These are phyloP conservation scores for Sander vitreus DNA, from an alignment of 2,113 vertebrate genomes.

Conservation along the genomic window DNA sequence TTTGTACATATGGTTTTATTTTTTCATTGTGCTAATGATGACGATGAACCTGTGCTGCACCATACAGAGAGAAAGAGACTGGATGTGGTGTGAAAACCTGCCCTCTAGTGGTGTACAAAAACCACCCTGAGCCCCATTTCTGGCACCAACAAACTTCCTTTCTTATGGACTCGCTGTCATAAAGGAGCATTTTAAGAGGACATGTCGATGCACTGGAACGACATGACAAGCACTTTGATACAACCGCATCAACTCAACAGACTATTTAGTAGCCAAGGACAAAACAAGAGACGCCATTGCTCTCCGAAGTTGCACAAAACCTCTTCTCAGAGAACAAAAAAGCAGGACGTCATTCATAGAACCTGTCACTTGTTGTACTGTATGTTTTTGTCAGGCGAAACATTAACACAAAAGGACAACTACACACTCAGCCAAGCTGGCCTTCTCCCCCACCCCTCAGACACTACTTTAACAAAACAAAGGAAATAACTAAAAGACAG, in stretches of 20 bases:
- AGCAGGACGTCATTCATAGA: constrained; percentile 42
- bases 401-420: constrained; percentile 38
- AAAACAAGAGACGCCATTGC: constrained; percentile 41
- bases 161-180: constrained; percentile 17
- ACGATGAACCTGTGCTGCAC: constrained; percentile 82
- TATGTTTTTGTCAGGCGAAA: constrained; percentile 58
- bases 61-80: constrained; percentile 68
- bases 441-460: constrained; percentile 66
- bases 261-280: constrained; percentile 67
- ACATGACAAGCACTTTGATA: constrained; percentile 87
- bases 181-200: constrained; percentile 25
- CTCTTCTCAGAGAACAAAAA: constrained; percentile 50
- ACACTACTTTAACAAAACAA: constrained; percentile 55
- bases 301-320: constrained; percentile 65
- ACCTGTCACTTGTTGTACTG: constrained; percentile 61
- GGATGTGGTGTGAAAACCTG: constrained; percentile 54
- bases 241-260: constrained; percentile 60
- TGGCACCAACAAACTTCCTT: constrained; percentile 34
- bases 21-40: constrained; percentile 88
- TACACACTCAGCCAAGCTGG: constrained; percentile 71
- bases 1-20: constrained; percentile 85
- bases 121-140: constrained; percentile 24
- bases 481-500: constrained; percentile 92
- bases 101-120: constrained; percentile 66
- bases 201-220: constrained; percentile 79